Conservation (phyloP, 2,797 vertebrate species). For the Cichlasoma orientale region DNA sequence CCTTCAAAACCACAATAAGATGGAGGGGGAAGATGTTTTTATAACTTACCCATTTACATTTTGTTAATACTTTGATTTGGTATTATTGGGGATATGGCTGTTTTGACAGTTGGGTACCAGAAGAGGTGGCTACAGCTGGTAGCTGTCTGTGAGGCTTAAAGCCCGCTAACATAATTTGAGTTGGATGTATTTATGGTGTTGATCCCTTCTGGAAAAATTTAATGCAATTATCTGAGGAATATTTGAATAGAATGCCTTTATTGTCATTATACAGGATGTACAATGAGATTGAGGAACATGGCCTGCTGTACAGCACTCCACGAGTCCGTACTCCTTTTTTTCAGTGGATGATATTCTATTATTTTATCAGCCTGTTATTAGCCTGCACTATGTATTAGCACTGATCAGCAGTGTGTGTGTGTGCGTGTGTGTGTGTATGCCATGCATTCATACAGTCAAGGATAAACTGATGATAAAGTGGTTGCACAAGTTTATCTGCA, state of each 20-base stretch:
- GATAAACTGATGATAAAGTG: background rate
- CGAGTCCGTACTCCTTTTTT: background rate
- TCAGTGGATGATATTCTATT: no score
- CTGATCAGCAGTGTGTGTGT: background rate
- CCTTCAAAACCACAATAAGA: background rate
- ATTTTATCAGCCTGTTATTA: no score
- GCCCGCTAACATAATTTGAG: no score
- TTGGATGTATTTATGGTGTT: no score
- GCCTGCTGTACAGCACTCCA: background rate
- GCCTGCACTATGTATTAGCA: background rate
- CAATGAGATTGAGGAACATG: no score
- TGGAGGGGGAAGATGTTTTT: background rate
- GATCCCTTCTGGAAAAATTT: background rate
- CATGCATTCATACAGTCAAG: background rate
- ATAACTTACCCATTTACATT: background rate
- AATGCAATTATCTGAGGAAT: background rate
- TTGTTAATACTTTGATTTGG: background rate
- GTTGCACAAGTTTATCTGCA: background rate
- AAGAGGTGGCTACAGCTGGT: accelerated
- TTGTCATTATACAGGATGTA: no score
- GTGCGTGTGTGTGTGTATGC: background rate
- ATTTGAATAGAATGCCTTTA: no score
- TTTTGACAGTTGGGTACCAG: background rate
- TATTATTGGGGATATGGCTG: background rate
- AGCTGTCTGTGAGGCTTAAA: background rate